Base-by-base conservation (phyloP, 2,113 vertebrate species). In the Ceyx cyanopectus region DNA sequence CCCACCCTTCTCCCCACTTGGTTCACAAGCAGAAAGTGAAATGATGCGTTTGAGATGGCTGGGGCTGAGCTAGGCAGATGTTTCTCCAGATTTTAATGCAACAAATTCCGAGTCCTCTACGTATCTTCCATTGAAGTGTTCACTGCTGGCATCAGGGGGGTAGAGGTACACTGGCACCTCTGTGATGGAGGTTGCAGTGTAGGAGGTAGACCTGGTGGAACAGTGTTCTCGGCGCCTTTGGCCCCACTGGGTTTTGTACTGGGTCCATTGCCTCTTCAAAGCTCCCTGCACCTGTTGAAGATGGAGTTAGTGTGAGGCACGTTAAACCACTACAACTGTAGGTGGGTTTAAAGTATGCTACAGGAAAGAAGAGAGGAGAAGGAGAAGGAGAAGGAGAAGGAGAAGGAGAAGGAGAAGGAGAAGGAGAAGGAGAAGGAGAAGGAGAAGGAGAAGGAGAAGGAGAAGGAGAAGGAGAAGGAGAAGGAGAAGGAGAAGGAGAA, bases 251-350 rank as follows among this genome's bases (percentile, higher is more conserved):
- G 97, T 97, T 93, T 99, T 99, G 43, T 98, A 98, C 95, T 99
- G 98, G 21, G 97, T 95, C 99, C 99, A 99, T 7, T 99, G 99
- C 68, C 99, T 98, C 97, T 98, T 99, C 85, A 99, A 83, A 34
- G 98, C 97, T 6, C 97, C 98, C 77, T 99, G 99, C 4, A 99
- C 98, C 99, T 99, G 95, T 22, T 2, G n/a, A 77, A 26, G 58
- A 72, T 24, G 68, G 22, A 20, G 50, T 1, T 9, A 50, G 11
- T 7, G 20, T 18, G 40, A 73, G 11, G 32, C 15, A n/a, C 2
- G 4, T 5, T 2, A 45, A 65, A 80, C 4, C 3, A 15, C 15
- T 53, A 50, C 12, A 50, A 50, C 13, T 50, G 48, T 23, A 50
- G 48, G 23, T 13, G 22, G 23, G 23, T 50, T 50, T 50, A 50